These are phyloP conservation scores for Luffia ferchaultella DNA, from an alignment of 2,888 invertebrate species.

Conservation along the genomic window DNA sequence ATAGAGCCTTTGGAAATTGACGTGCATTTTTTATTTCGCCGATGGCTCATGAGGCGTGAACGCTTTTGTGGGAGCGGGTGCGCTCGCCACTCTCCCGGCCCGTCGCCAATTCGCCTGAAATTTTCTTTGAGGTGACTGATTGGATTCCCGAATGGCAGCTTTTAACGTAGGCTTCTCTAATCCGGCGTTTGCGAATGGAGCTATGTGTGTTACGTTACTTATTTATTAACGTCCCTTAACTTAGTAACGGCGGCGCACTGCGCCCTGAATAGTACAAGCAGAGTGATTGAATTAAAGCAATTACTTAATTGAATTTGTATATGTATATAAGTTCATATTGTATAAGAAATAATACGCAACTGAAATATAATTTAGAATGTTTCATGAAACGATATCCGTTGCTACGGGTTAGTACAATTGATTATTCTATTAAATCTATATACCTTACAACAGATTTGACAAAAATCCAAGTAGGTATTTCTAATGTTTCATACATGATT, in stretches of 20 bases:
- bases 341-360: too few species aligned
- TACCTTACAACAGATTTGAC: too few species aligned
- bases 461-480: too few species aligned
- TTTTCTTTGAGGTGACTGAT: conserved; percentile 49
- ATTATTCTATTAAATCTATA: too few species aligned
- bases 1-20: conserved; percentile 45
- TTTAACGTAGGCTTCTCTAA: conserved; percentile 17
- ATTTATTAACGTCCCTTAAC: too few species aligned
- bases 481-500: too few species aligned
- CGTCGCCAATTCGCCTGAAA: conserved; percentile 42
- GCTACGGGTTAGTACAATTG: too few species aligned
- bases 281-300: background rate
- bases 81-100: conserved; percentile 29
- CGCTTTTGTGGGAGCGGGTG: conserved; percentile 9
- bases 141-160: conserved; percentile 34
- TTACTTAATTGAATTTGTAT: background rate
- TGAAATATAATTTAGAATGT: too few species aligned
- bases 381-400: too few species aligned
- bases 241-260: too few species aligned
- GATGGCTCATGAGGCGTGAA: conserved; percentile 35
- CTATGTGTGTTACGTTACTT: background rate
- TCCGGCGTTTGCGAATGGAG: background rate
- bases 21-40: conserved; percentile 56
- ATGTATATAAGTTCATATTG: too few species aligned
- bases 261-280: background rate